These are phyloP conservation scores for Macrotis lagotis DNA, from an alignment of 2,113 vertebrate species.

Conservation along the genomic window DNA sequence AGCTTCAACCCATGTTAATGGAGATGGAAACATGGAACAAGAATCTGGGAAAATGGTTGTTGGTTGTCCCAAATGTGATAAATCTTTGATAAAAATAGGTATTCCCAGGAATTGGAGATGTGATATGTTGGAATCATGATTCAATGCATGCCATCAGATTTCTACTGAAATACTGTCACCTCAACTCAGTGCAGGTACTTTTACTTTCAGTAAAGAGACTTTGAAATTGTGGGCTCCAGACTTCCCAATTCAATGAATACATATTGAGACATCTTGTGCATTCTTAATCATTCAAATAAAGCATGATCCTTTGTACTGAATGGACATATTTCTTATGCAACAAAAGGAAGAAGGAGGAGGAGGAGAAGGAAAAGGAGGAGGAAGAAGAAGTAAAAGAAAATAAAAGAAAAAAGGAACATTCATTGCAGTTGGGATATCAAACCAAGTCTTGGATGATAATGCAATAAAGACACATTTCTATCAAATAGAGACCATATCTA, in stretches of 20 bases:
- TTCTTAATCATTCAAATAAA: no score
- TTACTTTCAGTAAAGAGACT: conserved; percentile 94
- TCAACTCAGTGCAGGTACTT: conserved; percentile 99
- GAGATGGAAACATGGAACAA: conserved; percentile 93
- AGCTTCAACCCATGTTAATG: conserved; percentile 91
- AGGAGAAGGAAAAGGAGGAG: neutral
- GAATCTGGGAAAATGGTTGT: conserved; percentile 86
- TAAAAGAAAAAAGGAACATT: conserved; percentile 74
- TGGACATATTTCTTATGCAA: conserved; percentile 82
- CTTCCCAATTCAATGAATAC: no score
- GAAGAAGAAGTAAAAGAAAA: no score
- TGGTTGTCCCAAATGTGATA: conserved; percentile 90
- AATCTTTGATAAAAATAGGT: conserved; percentile 92
- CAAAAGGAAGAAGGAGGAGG: no score
- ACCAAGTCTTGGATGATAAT: conserved; percentile 82
- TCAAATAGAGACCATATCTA: conserved; percentile 86
- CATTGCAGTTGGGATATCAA: conserved; percentile 83
- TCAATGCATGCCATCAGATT: conserved; percentile 92
- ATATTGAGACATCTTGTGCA: no score
- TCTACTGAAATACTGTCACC: conserved; percentile 93
- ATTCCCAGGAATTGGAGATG: conserved; percentile 93
- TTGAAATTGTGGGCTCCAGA: conserved; percentile 93
- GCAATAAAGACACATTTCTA: conserved; percentile 87
- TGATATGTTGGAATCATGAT: conserved; percentile 92
- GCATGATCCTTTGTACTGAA: conserved; percentile 93